These are phyloP conservation scores for Gallinago jamesoni DNA, from an alignment of 2,113 vertebrate species.

Conservation along the genomic window DNA sequence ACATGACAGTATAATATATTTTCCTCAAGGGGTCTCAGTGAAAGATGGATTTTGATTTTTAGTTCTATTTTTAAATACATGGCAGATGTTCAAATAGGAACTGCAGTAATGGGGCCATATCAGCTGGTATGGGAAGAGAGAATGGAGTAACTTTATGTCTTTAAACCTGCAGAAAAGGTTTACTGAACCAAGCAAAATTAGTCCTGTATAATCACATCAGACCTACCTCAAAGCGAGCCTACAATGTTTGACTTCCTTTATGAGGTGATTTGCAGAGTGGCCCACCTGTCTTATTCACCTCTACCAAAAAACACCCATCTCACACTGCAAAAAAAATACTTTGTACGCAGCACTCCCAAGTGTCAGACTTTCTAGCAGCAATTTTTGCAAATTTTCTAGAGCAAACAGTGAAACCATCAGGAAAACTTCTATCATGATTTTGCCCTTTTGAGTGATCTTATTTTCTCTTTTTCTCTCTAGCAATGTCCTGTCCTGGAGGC, in stretches of 20 bases:
- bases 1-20: not conserved
- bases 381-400: not conserved
- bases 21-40: not conserved
- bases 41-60: not conserved
- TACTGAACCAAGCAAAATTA: not conserved
- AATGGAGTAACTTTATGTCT: not conserved
- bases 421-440: not conserved
- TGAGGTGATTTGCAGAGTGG: not conserved
- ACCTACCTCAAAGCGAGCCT: not conserved
- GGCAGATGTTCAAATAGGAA: not conserved
- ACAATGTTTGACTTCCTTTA: not conserved
- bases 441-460: not conserved
- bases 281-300: not conserved
- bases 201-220: not conserved
- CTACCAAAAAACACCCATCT: not conserved
- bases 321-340: not conserved
- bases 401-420: not conserved
- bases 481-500: slow-evolving; percentile 62
- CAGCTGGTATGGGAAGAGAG: not conserved
- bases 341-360: not conserved
- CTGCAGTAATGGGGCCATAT: not conserved
- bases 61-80: not conserved
- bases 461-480: slow-evolving; percentile 27
- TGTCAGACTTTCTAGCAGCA: not conserved
- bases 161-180: not conserved